phyloP scores from a whole-genome alignment of 1,140 invertebrate species.

The Calliphora vicina region DNA sequence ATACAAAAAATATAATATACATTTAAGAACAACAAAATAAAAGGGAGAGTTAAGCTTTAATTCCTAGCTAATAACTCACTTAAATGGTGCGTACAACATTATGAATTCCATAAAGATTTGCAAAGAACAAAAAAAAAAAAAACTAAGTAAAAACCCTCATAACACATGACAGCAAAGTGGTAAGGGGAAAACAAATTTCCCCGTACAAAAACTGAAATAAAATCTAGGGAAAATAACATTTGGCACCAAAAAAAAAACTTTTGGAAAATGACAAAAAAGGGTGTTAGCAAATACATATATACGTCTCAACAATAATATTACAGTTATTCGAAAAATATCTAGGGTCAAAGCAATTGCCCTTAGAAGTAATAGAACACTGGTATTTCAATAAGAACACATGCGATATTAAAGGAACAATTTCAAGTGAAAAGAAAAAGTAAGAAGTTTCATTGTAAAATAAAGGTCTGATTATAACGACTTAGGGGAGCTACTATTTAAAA shows the following conservation, averaged over 20 bases:
- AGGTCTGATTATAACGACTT: neutral
- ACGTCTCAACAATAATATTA: neutral
- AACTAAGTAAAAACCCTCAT: neutral
- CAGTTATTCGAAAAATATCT: neutral
- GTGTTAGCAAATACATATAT: neutral
- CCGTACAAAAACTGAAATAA: neutral
- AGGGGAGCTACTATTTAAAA: too few relatives aligned
- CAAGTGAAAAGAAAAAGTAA: neutral
- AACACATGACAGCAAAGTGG: neutral
- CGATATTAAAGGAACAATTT: neutral
- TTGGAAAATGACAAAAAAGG: neutral
- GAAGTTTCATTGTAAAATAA: neutral
- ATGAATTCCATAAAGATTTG: slow-evolving; percentile 35
- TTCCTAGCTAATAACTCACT: slow-evolving; percentile 37
- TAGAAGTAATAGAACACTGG: neutral
- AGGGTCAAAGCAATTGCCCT: slow-evolving; percentile 12
- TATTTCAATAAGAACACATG: neutral
- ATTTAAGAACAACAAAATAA: neutral
- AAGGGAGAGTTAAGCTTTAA: slow-evolving; percentile 20
- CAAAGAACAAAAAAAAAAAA: neutral
- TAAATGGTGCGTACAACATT: slow-evolving; percentile 34
- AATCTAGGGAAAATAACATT: slow-evolving; percentile 7
- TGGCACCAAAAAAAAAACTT: slow-evolving; percentile 8
- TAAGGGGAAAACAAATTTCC: neutral
- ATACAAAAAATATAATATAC: neutral